A percentile compares a stretch with the other conserved stretches of the same genome.
These are phyloP conservation scores for Muricea muricata DNA, from an alignment of 92 coral and sea anemone genomes.

Conservation along the genomic window DNA sequence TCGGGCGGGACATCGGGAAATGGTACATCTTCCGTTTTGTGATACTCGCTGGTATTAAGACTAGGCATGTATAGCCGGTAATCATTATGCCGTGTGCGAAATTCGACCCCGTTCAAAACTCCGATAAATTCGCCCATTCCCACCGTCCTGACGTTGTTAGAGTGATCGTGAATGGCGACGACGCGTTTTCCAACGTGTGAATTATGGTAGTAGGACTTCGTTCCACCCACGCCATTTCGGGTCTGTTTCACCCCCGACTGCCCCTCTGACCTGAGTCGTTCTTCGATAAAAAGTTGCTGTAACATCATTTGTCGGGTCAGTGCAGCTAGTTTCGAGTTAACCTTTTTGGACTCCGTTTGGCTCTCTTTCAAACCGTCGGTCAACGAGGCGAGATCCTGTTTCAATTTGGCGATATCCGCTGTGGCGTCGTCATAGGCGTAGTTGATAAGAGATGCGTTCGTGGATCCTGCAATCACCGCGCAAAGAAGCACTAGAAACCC, in stretches of 20 bases:
- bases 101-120: conserved; percentile 84
- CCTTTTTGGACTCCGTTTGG: neutral
- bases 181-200: conserved; percentile 32
- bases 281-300: conserved; percentile 78
- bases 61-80: conserved; percentile 83
- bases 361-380: neutral
- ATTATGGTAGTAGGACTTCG: conserved; percentile 64
- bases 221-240: conserved; percentile 64
- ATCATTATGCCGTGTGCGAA: conserved; percentile 89
- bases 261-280: conserved; percentile 77
- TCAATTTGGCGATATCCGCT: neutral
- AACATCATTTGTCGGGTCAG: conserved; percentile 77
- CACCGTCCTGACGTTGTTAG: conserved; percentile 81
- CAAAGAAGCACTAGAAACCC: neutral
- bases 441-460: neutral
- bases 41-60: conserved; percentile 57
- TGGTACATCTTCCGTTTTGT: conserved; percentile 49
- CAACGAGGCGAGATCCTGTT: neutral
- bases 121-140: conserved; percentile 83
- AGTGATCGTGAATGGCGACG: conserved; percentile 84
- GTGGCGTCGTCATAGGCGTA: neutral
- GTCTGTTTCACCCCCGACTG: conserved; percentile 84
- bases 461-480: neutral
- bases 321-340: conserved; percentile 61
- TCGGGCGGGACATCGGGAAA: conserved; percentile 87